Evolutionary conservation across 2,797 vertebrate species (phyloP), one percentile per base, ranked within the genome.

Genomic region (Cichlasoma orientale): DNA sequence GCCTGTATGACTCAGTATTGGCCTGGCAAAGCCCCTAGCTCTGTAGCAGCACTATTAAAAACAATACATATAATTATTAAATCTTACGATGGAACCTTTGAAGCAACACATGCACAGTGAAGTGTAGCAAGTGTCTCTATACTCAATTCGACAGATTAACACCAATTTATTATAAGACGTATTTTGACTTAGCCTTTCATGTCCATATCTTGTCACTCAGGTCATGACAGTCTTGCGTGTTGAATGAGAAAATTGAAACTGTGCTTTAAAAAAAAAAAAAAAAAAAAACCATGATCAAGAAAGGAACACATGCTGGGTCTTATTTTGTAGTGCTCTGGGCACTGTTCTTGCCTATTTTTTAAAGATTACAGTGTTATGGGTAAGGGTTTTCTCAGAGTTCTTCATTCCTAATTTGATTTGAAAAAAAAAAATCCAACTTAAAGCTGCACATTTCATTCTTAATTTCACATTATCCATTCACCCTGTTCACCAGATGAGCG

Each of bases 1-100:
- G 86, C 74, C 82, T 85, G 85, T 36, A 33, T 84, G 89, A 86
- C 78, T 89, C 75, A 73, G 63, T 72, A 10, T 85, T 86, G 31
- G 16, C 71, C 84, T 74, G 70, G 72, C 63, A 55, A 44, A 77
- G 70, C 72, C 74, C n/a, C 16, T 5, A 31, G 74, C 78, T 85
- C 82, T 41, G 54, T 13, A 71, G 16, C 76, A 77, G 75, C 70
- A 61, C 58, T 73, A 89, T 89, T 84, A 79, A 74, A 85, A 85
- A 78, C 21, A 63, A 73, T 38, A 54, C 8, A 54, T 78, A 53
- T 25, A 56, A 69, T 72, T 75, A 75, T 69, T 54, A 50, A 79
- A 55, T 73, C 53, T 29, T 57, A 63, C 38, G 59, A 71, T 74
- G 33, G 21, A 80, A 75, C 50, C 19, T 80, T 72, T 71, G 29